These are phyloP conservation scores for Pyrrhosoma nymphula DNA, from an alignment of 2,888 invertebrate genomes.

Conservation along the genomic window DNA sequence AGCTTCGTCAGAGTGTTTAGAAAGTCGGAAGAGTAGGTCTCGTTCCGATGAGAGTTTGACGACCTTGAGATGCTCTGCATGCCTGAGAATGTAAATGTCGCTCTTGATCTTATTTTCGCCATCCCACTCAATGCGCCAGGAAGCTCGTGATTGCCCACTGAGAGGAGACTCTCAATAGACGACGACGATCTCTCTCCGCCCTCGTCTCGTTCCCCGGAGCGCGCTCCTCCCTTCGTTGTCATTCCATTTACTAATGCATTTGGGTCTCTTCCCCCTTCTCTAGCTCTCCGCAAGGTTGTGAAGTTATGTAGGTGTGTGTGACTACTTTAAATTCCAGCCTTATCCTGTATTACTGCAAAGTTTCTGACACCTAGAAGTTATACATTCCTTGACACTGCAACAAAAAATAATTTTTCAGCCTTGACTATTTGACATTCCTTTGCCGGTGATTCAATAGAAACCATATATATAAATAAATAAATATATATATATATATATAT, in stretches of 20 bases:
- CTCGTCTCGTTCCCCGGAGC: background rate
- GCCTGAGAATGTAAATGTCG: background rate
- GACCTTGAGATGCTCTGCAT: background rate
- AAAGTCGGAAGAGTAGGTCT: background rate
- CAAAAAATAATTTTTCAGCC: no score
- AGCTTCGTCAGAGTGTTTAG: background rate
- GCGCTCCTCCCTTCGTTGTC: background rate
- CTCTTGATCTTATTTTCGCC: background rate
- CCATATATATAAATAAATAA: no score
- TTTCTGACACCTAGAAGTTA: background rate
- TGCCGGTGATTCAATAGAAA: no score
- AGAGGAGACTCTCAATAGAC: background rate
- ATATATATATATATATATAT: no score
- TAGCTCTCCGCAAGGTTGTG: background rate
- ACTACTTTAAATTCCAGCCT: background rate
- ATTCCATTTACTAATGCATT: background rate
- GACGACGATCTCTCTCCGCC: background rate
- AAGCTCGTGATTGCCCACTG: background rate
- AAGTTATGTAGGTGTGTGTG: background rate
- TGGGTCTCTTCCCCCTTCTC: background rate
- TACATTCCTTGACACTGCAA: no score
- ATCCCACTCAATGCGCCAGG: background rate
- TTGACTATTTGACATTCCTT: no score
- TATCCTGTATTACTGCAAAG: background rate
- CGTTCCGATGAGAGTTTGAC: background rate